phyloP scores from a whole-genome alignment of 2,888 invertebrate genomes.

The Lysandra coridon region DNA sequence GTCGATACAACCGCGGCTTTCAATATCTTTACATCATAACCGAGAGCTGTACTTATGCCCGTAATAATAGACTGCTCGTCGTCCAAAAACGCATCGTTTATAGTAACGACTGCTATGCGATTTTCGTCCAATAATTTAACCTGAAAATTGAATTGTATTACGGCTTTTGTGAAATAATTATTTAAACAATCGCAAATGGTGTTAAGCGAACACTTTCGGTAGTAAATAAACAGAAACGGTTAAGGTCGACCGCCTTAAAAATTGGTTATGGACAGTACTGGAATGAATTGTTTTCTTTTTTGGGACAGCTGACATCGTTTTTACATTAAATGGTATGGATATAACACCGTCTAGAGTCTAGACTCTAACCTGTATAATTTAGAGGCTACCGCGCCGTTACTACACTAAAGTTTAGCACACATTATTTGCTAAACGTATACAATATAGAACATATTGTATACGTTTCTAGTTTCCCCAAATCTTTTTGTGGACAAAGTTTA shows the following conservation, averaged over 20 bases:
- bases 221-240: slow-evolving; percentile 43
- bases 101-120: slow-evolving; percentile 67
- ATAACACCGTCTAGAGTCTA: neutral
- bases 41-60: slow-evolving; percentile 56
- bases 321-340: neutral
- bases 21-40: slow-evolving; percentile 65
- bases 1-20: slow-evolving; percentile 62
- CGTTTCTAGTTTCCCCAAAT: too few relatives aligned
- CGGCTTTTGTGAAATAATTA: slow-evolving; percentile 5
- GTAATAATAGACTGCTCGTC: slow-evolving; percentile 57
- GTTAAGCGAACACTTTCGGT: slow-evolving; percentile 39
- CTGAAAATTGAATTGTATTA: slow-evolving; percentile 53
- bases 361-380: too few relatives aligned
- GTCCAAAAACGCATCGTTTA: slow-evolving; percentile 64
- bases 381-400: too few relatives aligned
- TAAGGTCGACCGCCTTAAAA: slow-evolving; percentile 42
- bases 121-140: slow-evolving; percentile 64
- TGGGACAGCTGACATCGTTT: neutral
- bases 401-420: too few relatives aligned
- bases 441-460: too few relatives aligned
- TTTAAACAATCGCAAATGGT: slow-evolving; percentile 24
- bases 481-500: too few relatives aligned
- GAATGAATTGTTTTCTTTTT: slow-evolving; percentile 8
- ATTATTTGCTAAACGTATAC: too few relatives aligned
- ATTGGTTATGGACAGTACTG: slow-evolving; percentile 35